phyloP scores from a whole-genome alignment of 2,888 invertebrate genomes.

The Hoplodrina ambigua region DNA sequence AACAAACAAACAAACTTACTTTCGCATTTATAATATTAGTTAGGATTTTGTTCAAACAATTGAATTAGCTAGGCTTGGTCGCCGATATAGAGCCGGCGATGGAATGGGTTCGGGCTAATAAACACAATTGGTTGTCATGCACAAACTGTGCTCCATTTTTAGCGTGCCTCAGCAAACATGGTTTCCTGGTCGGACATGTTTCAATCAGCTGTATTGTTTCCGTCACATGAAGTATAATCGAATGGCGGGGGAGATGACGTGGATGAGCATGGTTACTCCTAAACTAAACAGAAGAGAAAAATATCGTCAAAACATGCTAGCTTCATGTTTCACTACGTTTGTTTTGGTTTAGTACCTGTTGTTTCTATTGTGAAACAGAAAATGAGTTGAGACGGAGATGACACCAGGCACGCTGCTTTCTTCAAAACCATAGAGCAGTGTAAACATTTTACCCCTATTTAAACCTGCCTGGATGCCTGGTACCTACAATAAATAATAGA shows the following conservation, averaged over 20 bases:
- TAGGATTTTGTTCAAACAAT: conserved; percentile 49
- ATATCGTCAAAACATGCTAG: no score
- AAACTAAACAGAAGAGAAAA: background rate
- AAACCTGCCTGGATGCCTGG: no score
- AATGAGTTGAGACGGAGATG: no score
- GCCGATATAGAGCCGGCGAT: conserved; percentile 23
- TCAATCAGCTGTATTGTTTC: conserved; percentile 48
- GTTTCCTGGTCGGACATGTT: conserved; percentile 34
- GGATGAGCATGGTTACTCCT: background rate
- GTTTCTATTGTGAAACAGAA: no score
- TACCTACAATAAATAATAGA: no score
- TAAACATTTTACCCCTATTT: no score
- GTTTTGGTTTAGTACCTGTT: no score
- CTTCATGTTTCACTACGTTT: no score
- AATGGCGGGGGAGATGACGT: background rate
- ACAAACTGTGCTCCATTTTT: conserved; percentile 38
- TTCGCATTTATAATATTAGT: no score
- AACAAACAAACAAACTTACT: no score
- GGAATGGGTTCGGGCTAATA: conserved; percentile 53
- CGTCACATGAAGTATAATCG: conserved; percentile 17
- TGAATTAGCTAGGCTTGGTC: conserved; percentile 50
- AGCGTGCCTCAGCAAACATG: conserved; percentile 13
- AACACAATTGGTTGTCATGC: conserved; percentile 55
- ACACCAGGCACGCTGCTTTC: no score
- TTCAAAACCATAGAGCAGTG: conserved; percentile 1